Evolutionary conservation across 2,888 invertebrate species (phyloP).

Genomic region (Caenorhabditis sp.): DNA sequence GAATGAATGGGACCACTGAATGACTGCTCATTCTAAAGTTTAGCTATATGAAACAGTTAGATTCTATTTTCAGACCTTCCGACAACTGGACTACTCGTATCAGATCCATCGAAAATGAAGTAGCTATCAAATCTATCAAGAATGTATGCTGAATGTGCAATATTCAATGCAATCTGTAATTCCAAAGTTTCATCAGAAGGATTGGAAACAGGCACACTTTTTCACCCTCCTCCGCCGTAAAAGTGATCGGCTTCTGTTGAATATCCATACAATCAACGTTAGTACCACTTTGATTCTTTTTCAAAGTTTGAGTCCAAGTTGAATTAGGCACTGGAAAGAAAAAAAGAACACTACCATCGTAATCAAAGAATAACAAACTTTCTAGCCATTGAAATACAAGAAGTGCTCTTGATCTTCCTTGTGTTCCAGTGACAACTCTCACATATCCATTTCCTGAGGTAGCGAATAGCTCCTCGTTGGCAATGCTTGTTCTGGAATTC

Average conservation of each 20-base stretch:
- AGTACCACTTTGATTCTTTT: constrained; percentile 46
- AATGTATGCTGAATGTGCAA: constrained; percentile 55
- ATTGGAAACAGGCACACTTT: constrained; percentile 4
- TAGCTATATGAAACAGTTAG: neutral
- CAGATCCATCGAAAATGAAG: constrained; percentile 57
- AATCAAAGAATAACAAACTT: constrained; percentile 18
- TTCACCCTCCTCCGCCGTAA: constrained; percentile 23
- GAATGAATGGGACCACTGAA: constrained; percentile 35
- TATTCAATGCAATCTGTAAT: constrained; percentile 42
- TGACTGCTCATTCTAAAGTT: constrained; percentile 48
- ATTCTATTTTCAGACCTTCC: constrained; percentile 21
- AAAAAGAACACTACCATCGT: too few relatives aligned
- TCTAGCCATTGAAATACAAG: constrained; percentile 50
- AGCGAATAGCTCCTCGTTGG: constrained; percentile 55
- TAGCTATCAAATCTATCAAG: constrained; percentile 60
- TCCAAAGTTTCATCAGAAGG: neutral
- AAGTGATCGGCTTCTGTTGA: constrained; percentile 39
- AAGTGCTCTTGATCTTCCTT: constrained; percentile 49
- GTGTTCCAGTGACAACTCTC: constrained; percentile 23
- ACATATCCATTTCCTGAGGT: constrained; percentile 42
- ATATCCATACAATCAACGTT: constrained; percentile 44
- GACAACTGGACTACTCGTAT: constrained; percentile 39
- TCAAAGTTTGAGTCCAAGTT: constrained; percentile 2
- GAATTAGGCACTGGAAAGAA: constrained; percentile 46
- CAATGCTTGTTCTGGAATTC: constrained; percentile 35